Percentiles rank a stretch among this genome's conserved stretches.
Conservation (phyloP, 2,888 invertebrate genomes). For the Chaetogeoica ovagalla region DNA sequence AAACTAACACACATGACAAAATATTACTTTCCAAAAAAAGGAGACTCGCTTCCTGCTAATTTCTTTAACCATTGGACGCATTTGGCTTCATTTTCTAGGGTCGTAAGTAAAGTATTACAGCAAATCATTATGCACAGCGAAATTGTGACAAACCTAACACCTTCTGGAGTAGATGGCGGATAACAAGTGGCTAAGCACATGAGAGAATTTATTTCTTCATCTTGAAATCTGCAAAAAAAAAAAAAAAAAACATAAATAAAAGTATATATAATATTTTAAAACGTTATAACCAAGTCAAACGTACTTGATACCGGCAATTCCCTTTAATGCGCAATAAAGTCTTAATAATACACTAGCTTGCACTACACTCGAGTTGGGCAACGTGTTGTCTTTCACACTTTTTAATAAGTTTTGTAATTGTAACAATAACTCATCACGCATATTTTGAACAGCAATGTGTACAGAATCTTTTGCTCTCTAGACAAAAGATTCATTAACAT, state of each 20-base stretch:
- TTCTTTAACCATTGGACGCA: slow-evolving; percentile 93
- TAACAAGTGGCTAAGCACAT: slow-evolving; percentile 84
- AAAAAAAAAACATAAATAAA: not conserved
- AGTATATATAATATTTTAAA: slow-evolving; percentile 2
- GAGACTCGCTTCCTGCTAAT: slow-evolving; percentile 62
- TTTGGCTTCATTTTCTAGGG: slow-evolving; percentile 76
- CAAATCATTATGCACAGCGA: slow-evolving; percentile 93
- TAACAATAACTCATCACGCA: slow-evolving; percentile 76
- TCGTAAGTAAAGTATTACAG: slow-evolving; percentile 81
- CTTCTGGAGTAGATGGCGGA: slow-evolving; percentile 86
- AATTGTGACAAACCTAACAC: slow-evolving; percentile 88
- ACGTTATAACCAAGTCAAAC: slow-evolving; percentile 54
- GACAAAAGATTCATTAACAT: slow-evolving; percentile 9
- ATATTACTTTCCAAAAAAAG: slow-evolving; percentile 54
- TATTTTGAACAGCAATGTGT: slow-evolving; percentile 68
- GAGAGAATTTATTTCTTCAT: slow-evolving; percentile 84
- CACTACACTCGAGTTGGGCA: slow-evolving; percentile 71
- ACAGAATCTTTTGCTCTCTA: slow-evolving; percentile 73
- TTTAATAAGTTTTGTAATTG: slow-evolving; percentile 70
- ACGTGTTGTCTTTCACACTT: slow-evolving; percentile 66
- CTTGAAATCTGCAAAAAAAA: slow-evolving; percentile 70
- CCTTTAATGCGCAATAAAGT: slow-evolving; percentile 88
- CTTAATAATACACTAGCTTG: slow-evolving; percentile 88
- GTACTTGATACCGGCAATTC: slow-evolving; percentile 89
- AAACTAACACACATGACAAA: not conserved